Evolutionary conservation across 2,888 invertebrate species (phyloP).

Genomic region (Erannis defoliaria): DNA sequence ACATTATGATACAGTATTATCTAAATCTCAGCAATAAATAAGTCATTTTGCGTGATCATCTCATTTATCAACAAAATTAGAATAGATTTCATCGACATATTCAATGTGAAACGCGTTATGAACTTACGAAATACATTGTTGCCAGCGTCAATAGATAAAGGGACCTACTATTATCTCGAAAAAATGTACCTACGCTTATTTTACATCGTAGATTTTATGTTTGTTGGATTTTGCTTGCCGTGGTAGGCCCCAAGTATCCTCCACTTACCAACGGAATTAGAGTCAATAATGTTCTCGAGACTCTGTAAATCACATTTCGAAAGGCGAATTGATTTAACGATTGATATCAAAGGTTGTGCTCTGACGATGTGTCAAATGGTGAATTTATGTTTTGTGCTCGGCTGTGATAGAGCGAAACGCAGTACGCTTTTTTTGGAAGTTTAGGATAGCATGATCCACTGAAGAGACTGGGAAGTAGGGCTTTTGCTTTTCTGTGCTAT

Average conservation of each 20-base stretch:
- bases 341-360: conserved; percentile 47
- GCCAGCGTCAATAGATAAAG: conserved; percentile 23
- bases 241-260: conserved; percentile 10
- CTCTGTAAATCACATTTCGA: conserved; percentile 44
- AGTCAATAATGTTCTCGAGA: conserved; percentile 39
- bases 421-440: neutral
- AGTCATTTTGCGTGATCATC: conserved; percentile 4
- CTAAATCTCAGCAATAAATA: conserved; percentile 11
- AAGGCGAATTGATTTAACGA: conserved; percentile 41
- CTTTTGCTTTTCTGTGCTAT: too few relatives aligned
- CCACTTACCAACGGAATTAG: conserved; percentile 39
- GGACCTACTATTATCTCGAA: neutral
- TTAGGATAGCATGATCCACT: too few relatives aligned
- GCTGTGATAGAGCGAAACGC: neutral
- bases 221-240: too few relatives aligned
- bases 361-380: conserved; percentile 51
- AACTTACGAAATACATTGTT: conserved; percentile 22
- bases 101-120: conserved; percentile 1
- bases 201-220: too few relatives aligned
- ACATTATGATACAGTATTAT: conserved; percentile 1
- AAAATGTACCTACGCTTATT: neutral
- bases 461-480: too few relatives aligned
- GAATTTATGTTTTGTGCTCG: conserved; percentile 51
- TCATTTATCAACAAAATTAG: conserved; percentile 8
- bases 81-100: conserved; percentile 20